phyloP scores from a whole-genome alignment of 2,113 vertebrate species.

The Labrus mixtus region DNA sequence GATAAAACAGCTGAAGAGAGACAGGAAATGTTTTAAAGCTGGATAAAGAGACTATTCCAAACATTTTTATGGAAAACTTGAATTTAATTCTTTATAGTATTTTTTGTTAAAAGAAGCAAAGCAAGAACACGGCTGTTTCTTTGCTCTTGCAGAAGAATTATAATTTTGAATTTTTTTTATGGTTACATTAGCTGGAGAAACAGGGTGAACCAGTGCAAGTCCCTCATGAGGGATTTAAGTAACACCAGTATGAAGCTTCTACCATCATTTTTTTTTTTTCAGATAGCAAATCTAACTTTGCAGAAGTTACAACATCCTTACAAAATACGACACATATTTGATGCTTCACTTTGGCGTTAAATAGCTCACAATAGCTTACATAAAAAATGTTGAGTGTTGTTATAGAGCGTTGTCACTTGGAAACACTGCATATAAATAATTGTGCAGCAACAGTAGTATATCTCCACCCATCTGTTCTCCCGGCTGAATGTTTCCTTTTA shows the following conservation, averaged over 20 bases:
- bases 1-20: too few relatives aligned
- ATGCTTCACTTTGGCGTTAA: neutral
- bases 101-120: constrained; percentile 3
- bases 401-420: neutral
- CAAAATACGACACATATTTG: neutral
- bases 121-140: neutral
- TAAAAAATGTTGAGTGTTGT: neutral
- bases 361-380: neutral
- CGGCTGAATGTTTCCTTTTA: constrained; percentile 34
- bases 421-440: constrained; percentile 17
- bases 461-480: constrained; percentile 45
- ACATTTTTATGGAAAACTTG: neutral
- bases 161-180: neutral
- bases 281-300: neutral
- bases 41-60: neutral
- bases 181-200: neutral
- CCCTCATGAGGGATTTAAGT: neutral
- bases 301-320: neutral
- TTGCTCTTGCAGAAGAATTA: neutral
- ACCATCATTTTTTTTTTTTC: neutral
- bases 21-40: too few relatives aligned
- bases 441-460: constrained; percentile 22
- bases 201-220: neutral
- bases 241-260: neutral
- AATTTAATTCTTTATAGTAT: neutral